Evolutionary conservation across 2,888 invertebrate species (phyloP).

Genomic region (Ormyrus nitidulus): DNA sequence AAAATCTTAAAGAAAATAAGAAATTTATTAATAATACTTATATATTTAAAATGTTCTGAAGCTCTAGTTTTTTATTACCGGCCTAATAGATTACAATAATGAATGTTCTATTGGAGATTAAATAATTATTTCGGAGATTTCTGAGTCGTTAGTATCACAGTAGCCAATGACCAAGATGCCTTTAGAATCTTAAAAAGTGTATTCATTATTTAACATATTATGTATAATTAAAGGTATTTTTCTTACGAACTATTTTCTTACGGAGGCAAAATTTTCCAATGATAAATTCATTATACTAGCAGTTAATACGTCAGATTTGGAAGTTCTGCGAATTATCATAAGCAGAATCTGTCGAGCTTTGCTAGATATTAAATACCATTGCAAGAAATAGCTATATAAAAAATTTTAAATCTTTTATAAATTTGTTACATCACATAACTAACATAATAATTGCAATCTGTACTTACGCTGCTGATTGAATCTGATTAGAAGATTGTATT

Average conservation of each 20-base stretch:
- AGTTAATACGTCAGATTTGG: background rate
- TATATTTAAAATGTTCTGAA: too few species aligned
- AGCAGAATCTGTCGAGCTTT: slow-evolving; percentile 17
- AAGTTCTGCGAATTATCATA: slow-evolving; percentile 18
- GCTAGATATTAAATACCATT: slow-evolving; percentile 28
- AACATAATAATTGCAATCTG: background rate
- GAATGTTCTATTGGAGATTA: too few species aligned
- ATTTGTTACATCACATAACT: background rate
- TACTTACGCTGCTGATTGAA: slow-evolving; percentile 28
- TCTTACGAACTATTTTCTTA: background rate
- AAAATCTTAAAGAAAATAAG: too few species aligned
- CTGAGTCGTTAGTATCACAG: background rate
- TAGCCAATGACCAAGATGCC: slow-evolving; percentile 32
- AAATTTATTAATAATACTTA: too few species aligned
- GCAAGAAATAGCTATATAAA: background rate
- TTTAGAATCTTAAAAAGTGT: slow-evolving; percentile 29
- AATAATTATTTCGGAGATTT: too few species aligned
- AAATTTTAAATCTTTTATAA: background rate
- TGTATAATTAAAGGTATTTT: background rate
- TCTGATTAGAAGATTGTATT: slow-evolving; percentile 23
- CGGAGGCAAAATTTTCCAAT: slow-evolving; percentile 20
- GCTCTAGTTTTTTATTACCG: too few species aligned
- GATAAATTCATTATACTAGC: slow-evolving; percentile 19
- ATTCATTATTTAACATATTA: background rate
- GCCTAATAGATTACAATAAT: too few species aligned